Evolutionary conservation across 2,888 invertebrate species (phyloP).

Genomic region (Xestobium rufovillosum): DNA sequence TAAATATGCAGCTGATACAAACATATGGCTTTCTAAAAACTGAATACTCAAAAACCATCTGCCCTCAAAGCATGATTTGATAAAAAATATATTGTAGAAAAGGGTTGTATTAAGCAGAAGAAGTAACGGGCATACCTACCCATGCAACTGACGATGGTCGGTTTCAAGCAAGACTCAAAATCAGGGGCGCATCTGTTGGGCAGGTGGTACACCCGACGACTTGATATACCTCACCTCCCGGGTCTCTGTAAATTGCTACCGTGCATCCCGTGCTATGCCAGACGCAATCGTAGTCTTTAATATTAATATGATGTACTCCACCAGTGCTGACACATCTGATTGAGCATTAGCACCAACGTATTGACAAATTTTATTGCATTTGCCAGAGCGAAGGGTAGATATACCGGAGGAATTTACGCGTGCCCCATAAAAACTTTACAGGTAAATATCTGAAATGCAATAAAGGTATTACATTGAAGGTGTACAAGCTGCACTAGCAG

Average conservation of each 20-base stretch:
- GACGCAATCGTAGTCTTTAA: too few species aligned
- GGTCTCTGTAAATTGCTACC: too few species aligned
- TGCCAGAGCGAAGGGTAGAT: too few species aligned
- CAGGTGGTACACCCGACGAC: too few species aligned
- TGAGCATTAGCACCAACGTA: too few species aligned
- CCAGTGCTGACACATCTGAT: too few species aligned
- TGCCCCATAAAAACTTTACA: conserved; percentile 28
- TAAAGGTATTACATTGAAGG: conserved; percentile 27
- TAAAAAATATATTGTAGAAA: conserved; percentile 39
- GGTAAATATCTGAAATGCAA: conserved; percentile 27
- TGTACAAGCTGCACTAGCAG: conserved; percentile 29
- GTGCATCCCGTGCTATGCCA: too few species aligned
- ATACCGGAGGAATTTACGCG: conserved; percentile 27
- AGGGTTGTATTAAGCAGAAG: conserved; percentile 38
- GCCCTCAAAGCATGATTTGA: conserved; percentile 39
- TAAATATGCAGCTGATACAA: conserved; percentile 36
- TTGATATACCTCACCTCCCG: too few species aligned
- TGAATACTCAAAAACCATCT: conserved; percentile 37
- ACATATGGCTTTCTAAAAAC: conserved; percentile 40
- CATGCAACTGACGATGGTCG: conserved; percentile 34
- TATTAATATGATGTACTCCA: too few species aligned
- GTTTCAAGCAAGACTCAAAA: conserved; percentile 32
- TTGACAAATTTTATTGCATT: too few species aligned
- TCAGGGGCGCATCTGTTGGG: conserved; percentile 42
- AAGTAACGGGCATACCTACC: conserved; percentile 39